Evolutionary conservation across 2,113 vertebrate genomes (phyloP), one percentile per base, ranked within the genome.

Genomic region (Larimichthys crocea): DNA sequence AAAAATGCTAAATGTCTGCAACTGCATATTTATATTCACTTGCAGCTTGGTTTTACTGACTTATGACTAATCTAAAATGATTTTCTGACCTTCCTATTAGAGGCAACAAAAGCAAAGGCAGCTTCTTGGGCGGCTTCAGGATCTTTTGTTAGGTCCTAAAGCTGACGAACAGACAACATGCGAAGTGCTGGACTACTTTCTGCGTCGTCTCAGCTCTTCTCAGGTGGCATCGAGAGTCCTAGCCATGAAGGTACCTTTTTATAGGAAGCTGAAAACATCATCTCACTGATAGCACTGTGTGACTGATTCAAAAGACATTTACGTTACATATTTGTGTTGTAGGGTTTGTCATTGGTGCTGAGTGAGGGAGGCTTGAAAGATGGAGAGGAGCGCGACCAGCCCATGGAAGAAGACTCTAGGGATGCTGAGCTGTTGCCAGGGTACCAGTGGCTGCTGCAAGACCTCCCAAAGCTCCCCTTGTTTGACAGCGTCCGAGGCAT

Each of bases 161-260:
- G 98, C 98, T 0, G 98, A 99, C 0, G 98, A 99, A 75, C 98
- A 98, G 93, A 99, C 98, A 53, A 99, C 98, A 0, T 98, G 97
- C 0, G 98, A 99, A 91, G 98, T 99, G 84, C 93, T 99, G 11
- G 98, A 99, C 92, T 99, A 99, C 92, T 99, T 99, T 88, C 94
- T 99, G 26, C 95, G 98, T 3, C 96, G 98, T 16, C 96, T 99
- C 22, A 97, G 98, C 79, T 99, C 98, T 22, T 96, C 98, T 12
- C 98, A 99, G 91, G 97, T 98, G 88, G 98, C 98, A 20, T 99
- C 98, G 0, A 89, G 98, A 16, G 97, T 98, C 17, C 93, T 99
- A 82, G 98, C 98, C 69, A 99, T 97, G 96, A 99, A 99, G 97
- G 98, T 99, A 92, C 14, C 1, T 1, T 1, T 29, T 29, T 29